Evolutionary conservation across 2,888 invertebrate species (phyloP).

Genomic region (Hemistola chrysoprasaria): DNA sequence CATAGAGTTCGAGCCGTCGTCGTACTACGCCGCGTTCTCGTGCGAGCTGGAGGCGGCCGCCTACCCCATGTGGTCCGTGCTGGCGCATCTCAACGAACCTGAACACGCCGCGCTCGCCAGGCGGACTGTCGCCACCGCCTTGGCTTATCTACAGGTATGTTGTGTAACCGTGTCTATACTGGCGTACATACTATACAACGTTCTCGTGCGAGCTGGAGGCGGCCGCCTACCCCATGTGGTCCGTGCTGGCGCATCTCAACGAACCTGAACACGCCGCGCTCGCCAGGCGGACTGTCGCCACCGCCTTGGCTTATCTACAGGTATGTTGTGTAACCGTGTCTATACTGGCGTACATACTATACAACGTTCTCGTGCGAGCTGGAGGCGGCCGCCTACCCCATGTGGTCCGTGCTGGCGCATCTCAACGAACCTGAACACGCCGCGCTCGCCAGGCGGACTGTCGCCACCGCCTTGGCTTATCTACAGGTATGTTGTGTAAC

Average conservation of each 20-base stretch:
- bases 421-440: conserved; percentile 86
- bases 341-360: no score
- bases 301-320: conserved; percentile 88
- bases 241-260: conserved; percentile 42
- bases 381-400: conserved; percentile 84
- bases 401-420: conserved; percentile 64
- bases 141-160: conserved; percentile 83
- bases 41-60: conserved; percentile 98
- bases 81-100: conserved; percentile 91
- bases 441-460: conserved; percentile 87
- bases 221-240: conserved; percentile 88
- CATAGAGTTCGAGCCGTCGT: conserved; percentile 98
- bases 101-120: conserved; percentile 88
- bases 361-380: no score
- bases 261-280: conserved; percentile 87
- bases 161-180: no score
- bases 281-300: conserved; percentile 88
- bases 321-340: no score
- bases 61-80: conserved; percentile 98
- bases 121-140: conserved; percentile 89
- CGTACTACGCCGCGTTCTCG: conserved; percentile 98
- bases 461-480: conserved; percentile 88
- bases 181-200: no score
- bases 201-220: no score
- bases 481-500: conserved; percentile 72